Evolutionary conservation across 2,888 invertebrate genomes (phyloP), one percentile per base, ranked within the genome.

Genomic region (Stomorhina lunata): DNA sequence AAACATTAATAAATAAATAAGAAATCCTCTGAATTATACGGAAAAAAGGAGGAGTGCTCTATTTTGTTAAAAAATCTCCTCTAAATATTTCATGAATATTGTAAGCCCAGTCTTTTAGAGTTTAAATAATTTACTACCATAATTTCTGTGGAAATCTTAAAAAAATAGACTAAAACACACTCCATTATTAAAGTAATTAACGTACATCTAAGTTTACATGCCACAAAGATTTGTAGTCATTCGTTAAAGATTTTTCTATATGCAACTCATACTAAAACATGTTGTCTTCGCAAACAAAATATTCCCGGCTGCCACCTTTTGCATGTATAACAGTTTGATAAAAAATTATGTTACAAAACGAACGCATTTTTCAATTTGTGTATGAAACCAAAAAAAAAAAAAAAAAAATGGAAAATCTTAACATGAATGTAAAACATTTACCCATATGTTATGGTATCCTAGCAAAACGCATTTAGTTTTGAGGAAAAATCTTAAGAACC

Each of bases 101-200:
- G 48, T 25, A 10, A 22, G 9, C 29, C 37, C 29, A 27, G 32
- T 27, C 32, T 75, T 43, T 57, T 57, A 45, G 25, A 59, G 20
- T 17, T 40, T 17, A 37, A 69, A 53, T 25, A 15, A n/a, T 22
- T 9, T 40, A 77, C 9, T 50, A 22, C 20, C 5, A 43, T 43
- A 29, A 73, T 63, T 20, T 61, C 55, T 55, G 15, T 29, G 45
- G 48, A 12, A 6, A 40, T 27, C 57, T 7, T 1, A 25, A 10
- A 4, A 17, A 22, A 25, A 68, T 20, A 43, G 27, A 59, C 25
- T 55, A 50, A 45, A 29, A 55, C 66, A 27, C 12, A 55, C 48
- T 37, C 79, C 82, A 82, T 79, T 82, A 82, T 82, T 82, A 82
- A 82, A 82, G 82, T 82, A 82, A 82, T 82, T 82, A 82, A 82